A percentile compares a stretch with the other conserved stretches of the same genome.
phyloP scores from a whole-genome alignment of 2,888 invertebrate species.

The Seira musarum region DNA sequence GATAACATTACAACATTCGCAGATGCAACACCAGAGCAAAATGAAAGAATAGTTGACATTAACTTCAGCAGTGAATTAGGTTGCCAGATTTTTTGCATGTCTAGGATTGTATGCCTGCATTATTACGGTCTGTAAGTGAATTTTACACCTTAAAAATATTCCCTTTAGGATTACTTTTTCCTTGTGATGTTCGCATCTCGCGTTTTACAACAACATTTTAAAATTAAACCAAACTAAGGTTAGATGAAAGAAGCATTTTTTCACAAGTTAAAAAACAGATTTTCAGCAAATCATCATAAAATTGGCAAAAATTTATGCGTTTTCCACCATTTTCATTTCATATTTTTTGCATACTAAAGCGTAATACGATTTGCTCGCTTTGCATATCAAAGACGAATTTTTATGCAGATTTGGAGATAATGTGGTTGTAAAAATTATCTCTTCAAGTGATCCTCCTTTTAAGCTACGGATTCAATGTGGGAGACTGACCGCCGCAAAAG shows the following conservation, averaged over 20 bases:
- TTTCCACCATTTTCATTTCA: not conserved
- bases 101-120: too few species aligned
- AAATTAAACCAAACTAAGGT: not conserved
- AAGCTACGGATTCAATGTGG: not conserved
- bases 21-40: too few species aligned
- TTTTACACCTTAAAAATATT: too few species aligned
- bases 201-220: not conserved
- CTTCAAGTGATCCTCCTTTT: not conserved
- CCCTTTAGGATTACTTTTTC: too few species aligned
- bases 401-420: conserved; percentile 8
- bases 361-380: not conserved
- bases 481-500: not conserved
- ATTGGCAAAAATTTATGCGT: not conserved
- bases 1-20: too few species aligned
- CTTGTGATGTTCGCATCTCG: not conserved
- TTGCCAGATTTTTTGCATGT: too few species aligned
- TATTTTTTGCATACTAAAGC: not conserved
- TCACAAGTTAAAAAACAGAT: not conserved
- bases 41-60: too few species aligned
- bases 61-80: too few species aligned
- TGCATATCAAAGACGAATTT: not conserved
- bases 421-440: conserved; percentile 4
- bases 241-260: not conserved
- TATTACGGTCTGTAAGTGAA: too few species aligned
- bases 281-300: not conserved